Evolutionary conservation across 1,140 invertebrate genomes (phyloP), one percentile per base, ranked within the genome.

Genomic region (Agrilus planipennis): DNA sequence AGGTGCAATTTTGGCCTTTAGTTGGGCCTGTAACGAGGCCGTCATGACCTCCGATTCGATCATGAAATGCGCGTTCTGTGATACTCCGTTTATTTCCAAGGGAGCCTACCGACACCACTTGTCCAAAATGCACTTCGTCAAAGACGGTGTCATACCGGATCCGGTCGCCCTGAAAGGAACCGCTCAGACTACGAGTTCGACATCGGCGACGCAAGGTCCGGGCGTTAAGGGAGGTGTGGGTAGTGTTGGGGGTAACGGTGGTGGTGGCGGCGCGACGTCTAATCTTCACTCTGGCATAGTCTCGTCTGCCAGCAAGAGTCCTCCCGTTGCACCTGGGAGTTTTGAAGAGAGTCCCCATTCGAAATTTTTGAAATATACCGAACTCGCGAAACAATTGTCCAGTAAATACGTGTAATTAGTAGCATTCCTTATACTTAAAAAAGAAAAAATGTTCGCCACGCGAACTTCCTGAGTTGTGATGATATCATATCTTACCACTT

Each of bases 91-190:
- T 61, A 88, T 91, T 38, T 94, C 91, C 2, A 95, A 95, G 65
- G 91, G 91, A 20, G 90, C 91, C 1, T 97, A 95, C 64, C 77
- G 92, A 50, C 91, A 95, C 64, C 92, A 97, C 57, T 65, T 96
- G 41, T 92, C 89, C 35, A 93, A 95, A 59, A 92, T 93, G 80
- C 91, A 96, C 65, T 89, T 95, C 55, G 86, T 94, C 18, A 95
- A 94, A 61, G 90, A 94, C 51, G 85, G 84, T 9, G 80, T 84
- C 14, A 76, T 81, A 45, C 81, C 80, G 3, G 83, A 81, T 52
- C 76, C 78, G 0, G 63, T 81, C 15, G 69, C 71, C 2, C 66
- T 77, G 36, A 76, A 73, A 6, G 66, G 69, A 6, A 65, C 68
- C 7, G 68, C 70, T 3, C 66, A 71, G 12, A 72, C 72, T 45